These are phyloP conservation scores for Synanceia verrucosa DNA, from an alignment of 2,797 vertebrate species.

Conservation along the genomic window DNA sequence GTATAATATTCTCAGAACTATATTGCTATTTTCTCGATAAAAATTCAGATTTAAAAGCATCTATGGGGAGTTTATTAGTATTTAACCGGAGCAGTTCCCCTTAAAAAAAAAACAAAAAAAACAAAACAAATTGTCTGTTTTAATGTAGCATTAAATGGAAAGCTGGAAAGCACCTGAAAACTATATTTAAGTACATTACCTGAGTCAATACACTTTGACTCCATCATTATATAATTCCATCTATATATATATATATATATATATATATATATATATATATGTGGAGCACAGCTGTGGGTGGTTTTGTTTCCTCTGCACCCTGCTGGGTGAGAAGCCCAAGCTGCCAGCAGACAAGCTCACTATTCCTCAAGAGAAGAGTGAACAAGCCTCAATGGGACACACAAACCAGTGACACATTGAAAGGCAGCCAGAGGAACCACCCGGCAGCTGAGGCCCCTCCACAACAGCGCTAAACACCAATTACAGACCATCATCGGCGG, in stretches of 20 bases:
- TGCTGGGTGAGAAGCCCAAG: constrained; percentile 14
- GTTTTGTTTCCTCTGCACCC: neutral
- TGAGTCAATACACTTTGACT: neutral
- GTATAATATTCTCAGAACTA: neutral
- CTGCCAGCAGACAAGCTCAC: constrained; percentile 13
- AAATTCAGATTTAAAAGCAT: neutral
- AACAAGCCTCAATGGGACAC: constrained; percentile 43
- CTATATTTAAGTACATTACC: neutral
- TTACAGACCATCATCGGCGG: constrained; percentile 61
- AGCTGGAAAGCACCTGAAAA: neutral
- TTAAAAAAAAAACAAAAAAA: too few relatives aligned
- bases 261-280: neutral
- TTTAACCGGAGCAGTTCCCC: too few relatives aligned
- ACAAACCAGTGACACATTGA: constrained; percentile 42
- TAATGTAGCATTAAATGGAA: neutral
- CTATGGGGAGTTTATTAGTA: too few relatives aligned
- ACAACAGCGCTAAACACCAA: constrained; percentile 52
- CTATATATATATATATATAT: neutral
- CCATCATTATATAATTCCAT: too few relatives aligned
- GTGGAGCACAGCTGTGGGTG: neutral
- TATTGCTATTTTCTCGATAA: neutral
- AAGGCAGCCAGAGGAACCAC: constrained; percentile 44
- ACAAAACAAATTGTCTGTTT: neutral
- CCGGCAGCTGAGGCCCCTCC: constrained; percentile 48
- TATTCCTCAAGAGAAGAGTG: constrained; percentile 34